Evolutionary conservation across 2,797 vertebrate genomes (phyloP).

Genomic region (Rhinella marina): DNA sequence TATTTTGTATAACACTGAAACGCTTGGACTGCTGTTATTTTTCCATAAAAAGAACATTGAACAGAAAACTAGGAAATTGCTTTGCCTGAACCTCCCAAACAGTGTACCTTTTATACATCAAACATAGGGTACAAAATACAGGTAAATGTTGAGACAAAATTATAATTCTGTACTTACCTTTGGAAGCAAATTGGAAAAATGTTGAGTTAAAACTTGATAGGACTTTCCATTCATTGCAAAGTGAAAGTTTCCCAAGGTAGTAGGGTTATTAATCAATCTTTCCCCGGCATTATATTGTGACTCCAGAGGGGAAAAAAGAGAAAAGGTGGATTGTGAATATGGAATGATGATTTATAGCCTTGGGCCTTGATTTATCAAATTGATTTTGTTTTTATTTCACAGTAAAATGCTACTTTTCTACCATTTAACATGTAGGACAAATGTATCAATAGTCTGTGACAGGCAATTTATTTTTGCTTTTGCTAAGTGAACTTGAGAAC

Average conservation of each 20-base stretch:
- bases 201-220: constrained; percentile 71
- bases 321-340: neutral
- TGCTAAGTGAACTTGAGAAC: too few relatives aligned
- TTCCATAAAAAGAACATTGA: too few relatives aligned
- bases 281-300: constrained; percentile 56
- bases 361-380: too few relatives aligned
- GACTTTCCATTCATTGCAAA: constrained; percentile 78
- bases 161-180: constrained; percentile 70
- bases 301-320: constrained; percentile 61
- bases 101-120: neutral
- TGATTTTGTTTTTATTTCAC: too few relatives aligned
- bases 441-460: too few relatives aligned
- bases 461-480: too few relatives aligned
- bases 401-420: too few relatives aligned
- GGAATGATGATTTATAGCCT: neutral
- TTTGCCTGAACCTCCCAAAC: neutral
- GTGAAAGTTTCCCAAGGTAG: constrained; percentile 67
- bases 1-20: too few relatives aligned
- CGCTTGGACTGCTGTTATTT: too few relatives aligned
- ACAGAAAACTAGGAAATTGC: neutral
- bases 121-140: neutral
- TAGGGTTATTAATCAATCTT: constrained; percentile 50
- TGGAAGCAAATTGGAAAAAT: constrained; percentile 75
- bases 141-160: neutral
- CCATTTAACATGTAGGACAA: too few relatives aligned